Base-by-base conservation (phyloP, 1,140 invertebrate species). In the Paraescarpia echinospica region DNA sequence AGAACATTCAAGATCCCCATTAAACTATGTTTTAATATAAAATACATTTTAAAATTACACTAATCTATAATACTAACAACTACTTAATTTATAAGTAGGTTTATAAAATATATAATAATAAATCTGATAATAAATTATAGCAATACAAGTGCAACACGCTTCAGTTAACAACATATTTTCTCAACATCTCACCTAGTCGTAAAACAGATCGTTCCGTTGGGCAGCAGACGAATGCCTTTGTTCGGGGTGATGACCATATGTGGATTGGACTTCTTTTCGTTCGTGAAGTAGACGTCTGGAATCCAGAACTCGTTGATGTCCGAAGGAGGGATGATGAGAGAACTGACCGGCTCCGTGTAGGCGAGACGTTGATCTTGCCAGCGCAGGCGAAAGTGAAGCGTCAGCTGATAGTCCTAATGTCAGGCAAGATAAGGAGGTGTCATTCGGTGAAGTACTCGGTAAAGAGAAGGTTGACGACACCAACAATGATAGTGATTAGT, bases 231-330 rank as follows among this genome's bases (percentile, higher is more conserved):
- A n/a, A 91, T 91, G 91, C 91, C 51, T 27, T 91, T 35, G 91
- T 91, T 91, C 18, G 91, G 91, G 51, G 41, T 59, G 35, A 59
- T 41, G 91, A 91, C 51, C 14, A 34, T 59, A 34, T 91, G 91
- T 59, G 18, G 51, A 18, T 31, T 48, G 35, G 35, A 35, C 31
- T 0, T 33, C 91, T 91, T 91, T 33, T 91, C 91, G 91, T 91
- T 91, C 1, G 91, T 33, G 35, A 91, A 91, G 91, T 91, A 91
- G 91, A 91, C 35, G 91, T 91, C 91, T n/a, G 91, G 91, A 12
- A 91, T 41, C 91, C 91, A 91, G 91, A 91, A 35, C 2, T 91
- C 91, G 35, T 0, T 91, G 35, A 59, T 91, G 91, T 91, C 51
- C 91, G 35, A 59, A 6, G 35, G 91, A 12, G 91, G 91, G 27